Conservation (phyloP, 2,888 invertebrate species). For the Dolichomitus sp. region DNA sequence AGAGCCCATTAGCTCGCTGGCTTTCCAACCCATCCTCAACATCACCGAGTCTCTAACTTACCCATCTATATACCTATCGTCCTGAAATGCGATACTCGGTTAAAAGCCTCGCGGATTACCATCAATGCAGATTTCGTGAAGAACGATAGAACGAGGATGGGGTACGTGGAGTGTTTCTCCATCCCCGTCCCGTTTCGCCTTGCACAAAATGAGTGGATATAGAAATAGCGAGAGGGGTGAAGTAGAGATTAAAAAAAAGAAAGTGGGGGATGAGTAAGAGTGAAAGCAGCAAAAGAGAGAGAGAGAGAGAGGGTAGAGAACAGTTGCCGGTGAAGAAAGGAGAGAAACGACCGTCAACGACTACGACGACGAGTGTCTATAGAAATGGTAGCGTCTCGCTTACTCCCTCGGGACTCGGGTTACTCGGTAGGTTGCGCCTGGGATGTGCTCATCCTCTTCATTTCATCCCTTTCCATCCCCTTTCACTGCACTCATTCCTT, state of each 20-base stretch:
- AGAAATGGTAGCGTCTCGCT: constrained; percentile 80
- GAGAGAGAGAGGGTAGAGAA: neutral
- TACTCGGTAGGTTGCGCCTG: constrained; percentile 65
- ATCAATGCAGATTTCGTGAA: constrained; percentile 74
- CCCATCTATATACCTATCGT: constrained; percentile 20
- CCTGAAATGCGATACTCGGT: constrained; percentile 70
- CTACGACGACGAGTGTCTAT: constrained; percentile 80
- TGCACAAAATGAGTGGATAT: constrained; percentile 64
- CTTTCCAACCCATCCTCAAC: neutral
- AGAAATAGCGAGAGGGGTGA: constrained; percentile 61
- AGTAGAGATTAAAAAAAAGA: constrained; percentile 54
- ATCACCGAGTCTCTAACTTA: constrained; percentile 2
- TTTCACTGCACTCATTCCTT: neutral
- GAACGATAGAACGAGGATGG: constrained; percentile 41
- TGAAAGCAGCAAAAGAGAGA: constrained; percentile 18
- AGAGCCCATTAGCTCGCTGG: constrained; percentile 32
- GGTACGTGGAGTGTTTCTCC: constrained; percentile 31
- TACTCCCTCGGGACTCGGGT: constrained; percentile 69
- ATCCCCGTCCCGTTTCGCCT: constrained; percentile 38
- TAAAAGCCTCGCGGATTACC: constrained; percentile 78
- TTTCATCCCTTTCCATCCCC: constrained; percentile 44
- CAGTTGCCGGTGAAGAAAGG: constrained; percentile 53
- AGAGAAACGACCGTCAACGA: constrained; percentile 70
- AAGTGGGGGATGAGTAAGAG: constrained; percentile 48
- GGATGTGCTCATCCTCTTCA: constrained; percentile 54